Evolutionary conservation across 2,797 vertebrate genomes (phyloP), one percentile per base, ranked within the genome.

Genomic region (Microctenopoma stevenorrisi): DNA sequence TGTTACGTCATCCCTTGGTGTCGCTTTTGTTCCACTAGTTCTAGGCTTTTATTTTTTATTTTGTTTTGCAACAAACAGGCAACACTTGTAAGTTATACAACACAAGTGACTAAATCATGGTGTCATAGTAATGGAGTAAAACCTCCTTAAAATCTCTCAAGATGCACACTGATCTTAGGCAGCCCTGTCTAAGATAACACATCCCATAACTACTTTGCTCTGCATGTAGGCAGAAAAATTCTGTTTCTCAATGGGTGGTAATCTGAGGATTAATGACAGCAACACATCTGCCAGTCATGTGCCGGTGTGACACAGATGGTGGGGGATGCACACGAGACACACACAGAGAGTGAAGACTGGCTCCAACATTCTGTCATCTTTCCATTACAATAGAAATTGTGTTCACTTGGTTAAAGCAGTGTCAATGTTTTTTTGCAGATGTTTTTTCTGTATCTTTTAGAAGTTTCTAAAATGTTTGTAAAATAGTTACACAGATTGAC

Each of bases 211-310:
- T 50, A 26, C 79, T 69, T 67, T 35, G 55, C 52, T 67, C 66
- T 64, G 70, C 57, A 74, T 69, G 71, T 67, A 73, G 68, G 64
- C 83, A 64, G 51, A 54, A 67, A 71, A 84, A 79, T 63, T 75
- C 65, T 61, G 61, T 72, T 80, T 73, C 85, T 86, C 86, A 75
- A 54, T 80, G 74, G 82, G 85, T 65, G 77, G 89, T 86, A 88
- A 88, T 89, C 77, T 83, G 80, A 85, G 88, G 82, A 91, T 91
- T 90, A 86, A 91, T 90, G 89, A 86, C 84, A 75, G 75, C 72
- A 64, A 82, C 79, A 79, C 79, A 84, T 88, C 86, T 89, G 86
- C 84, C 88, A 87, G 87, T 91, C 86, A 79, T 82, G 86, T 84
- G 69, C 79, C 54, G 65, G 83, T 7, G 28, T 51, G 40, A 82